Evolutionary conservation across 2,797 vertebrate species (phyloP).

Genomic region (Micrastur ruficollis): DNA sequence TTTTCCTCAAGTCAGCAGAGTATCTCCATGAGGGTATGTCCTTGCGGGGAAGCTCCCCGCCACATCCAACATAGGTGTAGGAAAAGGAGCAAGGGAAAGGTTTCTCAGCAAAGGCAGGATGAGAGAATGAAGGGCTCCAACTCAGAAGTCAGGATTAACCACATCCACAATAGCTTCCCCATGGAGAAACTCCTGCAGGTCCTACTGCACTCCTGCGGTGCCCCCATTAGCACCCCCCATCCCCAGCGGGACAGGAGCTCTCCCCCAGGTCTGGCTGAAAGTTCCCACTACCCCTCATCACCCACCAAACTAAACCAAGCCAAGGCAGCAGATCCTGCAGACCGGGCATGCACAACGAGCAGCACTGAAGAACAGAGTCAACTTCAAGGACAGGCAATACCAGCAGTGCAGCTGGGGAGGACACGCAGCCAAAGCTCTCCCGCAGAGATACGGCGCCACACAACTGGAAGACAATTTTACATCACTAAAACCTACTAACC

Average conservation of each 20-base stretch:
- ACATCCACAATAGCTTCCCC: accelerated
- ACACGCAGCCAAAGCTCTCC: neutral
- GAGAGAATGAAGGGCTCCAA: neutral
- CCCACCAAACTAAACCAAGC: neutral
- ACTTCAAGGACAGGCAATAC: neutral
- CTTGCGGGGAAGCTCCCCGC: neutral
- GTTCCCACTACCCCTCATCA: neutral
- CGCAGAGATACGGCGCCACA: accelerated
- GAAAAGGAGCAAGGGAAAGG: neutral
- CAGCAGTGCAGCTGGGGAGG: accelerated
- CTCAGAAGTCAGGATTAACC: neutral
- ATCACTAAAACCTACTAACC: neutral
- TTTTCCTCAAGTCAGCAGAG: neutral
- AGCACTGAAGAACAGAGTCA: neutral
- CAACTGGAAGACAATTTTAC: neutral
- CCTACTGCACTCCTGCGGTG: neutral
- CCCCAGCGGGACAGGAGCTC: neutral
- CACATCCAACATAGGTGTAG: neutral
- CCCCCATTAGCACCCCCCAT: neutral
- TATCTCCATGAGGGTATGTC: neutral
- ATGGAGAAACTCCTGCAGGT: neutral
- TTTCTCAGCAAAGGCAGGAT: neutral
- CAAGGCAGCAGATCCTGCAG: neutral
- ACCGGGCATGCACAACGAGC: accelerated
- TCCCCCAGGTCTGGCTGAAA: neutral